Base-by-base conservation (phyloP, 2,797 vertebrate species). In the Pampus argenteus region DNA sequence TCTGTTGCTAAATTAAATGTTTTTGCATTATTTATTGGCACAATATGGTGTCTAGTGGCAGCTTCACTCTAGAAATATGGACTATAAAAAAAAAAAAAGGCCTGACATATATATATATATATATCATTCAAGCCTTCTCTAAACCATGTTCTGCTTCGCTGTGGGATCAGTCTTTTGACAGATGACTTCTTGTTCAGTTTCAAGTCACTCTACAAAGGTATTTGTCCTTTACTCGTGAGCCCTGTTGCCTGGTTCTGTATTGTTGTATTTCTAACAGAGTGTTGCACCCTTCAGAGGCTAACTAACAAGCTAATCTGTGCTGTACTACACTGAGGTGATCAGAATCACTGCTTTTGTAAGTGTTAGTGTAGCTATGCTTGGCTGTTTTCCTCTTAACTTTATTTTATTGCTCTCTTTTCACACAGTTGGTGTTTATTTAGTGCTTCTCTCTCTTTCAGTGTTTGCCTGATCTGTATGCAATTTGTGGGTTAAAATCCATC, bases 241-340 rank as follows among this genome's bases (percentile, higher is more conserved):
- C 25, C 1, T 8, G 1, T 22, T 51, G 50, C 26, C 14, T 31
- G 29, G 28, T 52, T 71, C 45, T 65, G 40, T 69, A 2, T 28
- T 42, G 29, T 34, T 48, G 56, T 56, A 44, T 66, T 64, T 62
- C 6, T 51, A 48, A 42, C 18, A 38, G 31, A 63, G 38, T 47
- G 54, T 36, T 52, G 29, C 50, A 23, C 13, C 51, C 28, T 82
- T n/a, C 36, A 11, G 38, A 60, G 55, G 47, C 49, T 58, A 45
- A 81, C 67, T 70, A 64, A 87, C 66, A 29, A 54, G 61, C 51
- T 77, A 7, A 56, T 60, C 49, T 5, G 3, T 18, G 42, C 20
- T 60, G 18, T 26, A 9, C 55, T 48, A 23, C 60, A 67, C 61
- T 45, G 13, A 58, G 49, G 25, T 54, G 42, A 22, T 38, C n/a